Evolutionary conservation across 2,888 invertebrate genomes (phyloP), one percentile per base, ranked within the genome.

Genomic region (Drosophila siamana): DNA sequence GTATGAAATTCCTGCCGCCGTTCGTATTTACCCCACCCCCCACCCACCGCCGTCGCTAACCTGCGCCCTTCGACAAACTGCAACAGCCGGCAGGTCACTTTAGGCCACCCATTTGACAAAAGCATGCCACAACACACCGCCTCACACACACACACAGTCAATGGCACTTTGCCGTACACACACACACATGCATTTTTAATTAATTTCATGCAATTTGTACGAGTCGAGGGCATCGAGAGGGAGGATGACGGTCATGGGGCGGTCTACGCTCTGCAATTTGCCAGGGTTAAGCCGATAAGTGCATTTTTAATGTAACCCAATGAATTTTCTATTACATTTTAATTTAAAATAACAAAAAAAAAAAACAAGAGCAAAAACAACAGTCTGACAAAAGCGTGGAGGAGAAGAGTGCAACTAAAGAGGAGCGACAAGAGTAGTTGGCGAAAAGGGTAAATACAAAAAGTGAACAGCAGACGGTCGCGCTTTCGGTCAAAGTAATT

Each of bases 321-420:
- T 88, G 86, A 88, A 85, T 88, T 85, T 84, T 85, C 84, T 86
- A 87, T 85, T 85, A 88, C 86, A 83, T 82, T 86, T 87, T 87
- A 85, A 85, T 85, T 85, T 85, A 87, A 85, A 86, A 85, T 73
- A 78, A 79, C 72, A 85, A 78, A 81, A 61, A n/a, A n/a, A n/a
- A n/a, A n/a, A n/a, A 75, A 65, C 38, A 56, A 9, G 9, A 73
- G 30, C 59, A 46, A 19, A 51, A 11, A 30, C n/a, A n/a, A 41
- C 19, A 41, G 4, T 26, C 9, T 15, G 4, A 16, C 30, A 9
- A 28, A 0, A 40, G 13, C 3, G 36, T 13, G 7, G 13, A 38
- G 41, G 5, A 19, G 4, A 16, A 9, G 4, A 15, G 9, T n/a
- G n/a, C n/a, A n/a, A n/a, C n/a, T n/a, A n/a, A n/a, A 13, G 4